Conservation (phyloP, 2,113 vertebrate genomes). For the Vidua macroura region DNA sequence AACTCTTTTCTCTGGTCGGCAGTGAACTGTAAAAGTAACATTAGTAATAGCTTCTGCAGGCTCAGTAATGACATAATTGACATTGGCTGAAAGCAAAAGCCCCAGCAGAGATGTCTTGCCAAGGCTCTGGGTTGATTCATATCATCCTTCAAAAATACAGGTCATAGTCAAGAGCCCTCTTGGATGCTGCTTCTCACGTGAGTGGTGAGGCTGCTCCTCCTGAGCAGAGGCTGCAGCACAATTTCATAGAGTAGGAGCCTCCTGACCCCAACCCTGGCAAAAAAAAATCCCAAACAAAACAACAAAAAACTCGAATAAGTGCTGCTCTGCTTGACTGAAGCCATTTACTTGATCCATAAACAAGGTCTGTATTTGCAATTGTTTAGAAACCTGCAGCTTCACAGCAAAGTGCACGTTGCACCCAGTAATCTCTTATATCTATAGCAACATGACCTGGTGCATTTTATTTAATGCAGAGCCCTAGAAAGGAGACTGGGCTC, state of each 20-base stretch:
- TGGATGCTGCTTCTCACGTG: neutral
- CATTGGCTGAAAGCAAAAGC: slow-evolving; percentile 69
- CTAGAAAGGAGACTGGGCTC: slow-evolving; percentile 56
- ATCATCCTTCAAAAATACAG: slow-evolving; percentile 56
- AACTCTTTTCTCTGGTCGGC: slow-evolving; percentile 76
- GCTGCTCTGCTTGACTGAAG: slow-evolving; percentile 22
- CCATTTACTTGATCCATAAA: slow-evolving; percentile 41
- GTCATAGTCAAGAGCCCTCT: slow-evolving; percentile 36
- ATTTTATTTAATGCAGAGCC: slow-evolving; percentile 66
- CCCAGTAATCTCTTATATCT: slow-evolving; percentile 61
- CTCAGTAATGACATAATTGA: slow-evolving; percentile 77
- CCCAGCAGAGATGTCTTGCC: slow-evolving; percentile 46
- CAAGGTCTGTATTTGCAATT: slow-evolving; percentile 40
- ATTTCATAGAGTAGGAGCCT: neutral
- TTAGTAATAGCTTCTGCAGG: slow-evolving; percentile 81
- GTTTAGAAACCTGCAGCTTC: slow-evolving; percentile 56
- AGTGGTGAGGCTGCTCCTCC: slow-evolving; percentile 2
- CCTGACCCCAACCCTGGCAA: neutral
- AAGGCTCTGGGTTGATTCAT: slow-evolving; percentile 63
- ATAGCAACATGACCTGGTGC: slow-evolving; percentile 61
- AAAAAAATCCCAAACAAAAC: neutral
- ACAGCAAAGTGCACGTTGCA: slow-evolving; percentile 11
- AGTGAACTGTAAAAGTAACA: slow-evolving; percentile 80
- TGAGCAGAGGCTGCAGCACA: neutral
- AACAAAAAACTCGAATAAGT: neutral